Base-by-base conservation (phyloP, 2,888 invertebrate species). In the Habroteleia sp. region DNA sequence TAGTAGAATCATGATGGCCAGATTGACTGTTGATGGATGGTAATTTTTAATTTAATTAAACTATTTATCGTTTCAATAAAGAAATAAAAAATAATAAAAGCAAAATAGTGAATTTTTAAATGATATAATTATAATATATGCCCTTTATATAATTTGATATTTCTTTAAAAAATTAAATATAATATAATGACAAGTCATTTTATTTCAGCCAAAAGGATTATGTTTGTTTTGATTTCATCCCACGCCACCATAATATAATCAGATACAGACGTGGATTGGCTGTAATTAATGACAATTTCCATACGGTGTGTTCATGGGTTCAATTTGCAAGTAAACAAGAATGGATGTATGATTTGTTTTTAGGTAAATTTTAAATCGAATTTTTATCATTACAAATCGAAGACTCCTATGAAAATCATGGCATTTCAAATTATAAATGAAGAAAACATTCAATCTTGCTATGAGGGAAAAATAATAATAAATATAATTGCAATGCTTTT, bases 191-290 rank as follows among this genome's bases (percentile, higher is more conserved):
- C n/a, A n/a, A n/a, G n/a, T n/a, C n/a, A n/a, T n/a, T n/a, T n/a
- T n/a, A n/a, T n/a, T n/a, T n/a, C n/a, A 94, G 98, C 89, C 98
- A 99, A 89, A 97, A 97, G 84, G 98, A 99, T 92, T 98, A 96
- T 86, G 93, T 98, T 3, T 99, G 99, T 85, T 98, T 98, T 82
- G 97, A 99, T 86, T 97, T 99, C 87, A 94, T 98, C 48, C 96
- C 97, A 0, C 93, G 96, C 62, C 98, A 98, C 90, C 98, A 98
- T 87, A 98, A 98, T 87, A 91, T 99, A 66, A 97, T 99, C 80
- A 91, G 98, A 79, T 99, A 95, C 89, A 92, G 96, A 27, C 94
- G 93, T 89, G 96, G 97, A 3, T 85, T 96, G 46, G 97, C 97
- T 0, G 95, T 97, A 80, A 97, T 97, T 54, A 95, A 93, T 84